Percentiles rank a stretch among this genome's conserved stretches.
phyloP scores from a whole-genome alignment of 2,113 vertebrate genomes.

The Pygathrix nemaeus region DNA sequence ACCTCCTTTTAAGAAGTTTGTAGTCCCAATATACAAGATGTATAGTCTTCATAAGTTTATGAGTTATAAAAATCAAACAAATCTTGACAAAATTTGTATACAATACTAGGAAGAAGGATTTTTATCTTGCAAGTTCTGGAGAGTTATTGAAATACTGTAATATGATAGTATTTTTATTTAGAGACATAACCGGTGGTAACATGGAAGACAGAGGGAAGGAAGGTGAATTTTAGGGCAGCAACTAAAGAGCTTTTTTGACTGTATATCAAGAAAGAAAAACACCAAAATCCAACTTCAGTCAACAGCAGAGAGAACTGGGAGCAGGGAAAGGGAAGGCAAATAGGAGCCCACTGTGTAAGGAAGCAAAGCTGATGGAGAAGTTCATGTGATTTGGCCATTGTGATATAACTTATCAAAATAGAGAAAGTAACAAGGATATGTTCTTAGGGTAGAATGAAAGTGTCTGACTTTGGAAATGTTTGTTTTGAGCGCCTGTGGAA shows the following conservation, averaged over 20 bases:
- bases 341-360: neutral
- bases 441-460: neutral
- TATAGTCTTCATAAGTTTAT: neutral
- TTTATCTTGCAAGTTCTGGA: neutral
- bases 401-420: neutral
- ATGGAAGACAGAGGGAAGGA: neutral
- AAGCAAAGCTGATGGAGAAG: neutral
- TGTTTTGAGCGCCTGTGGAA: neutral
- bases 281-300: neutral
- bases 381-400: neutral
- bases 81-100: neutral
- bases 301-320: neutral
- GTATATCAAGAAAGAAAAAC: neutral
- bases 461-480: neutral
- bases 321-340: too few species aligned
- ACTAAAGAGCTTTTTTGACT: neutral
- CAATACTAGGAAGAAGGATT: neutral
- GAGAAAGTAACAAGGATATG: neutral
- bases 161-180: neutral
- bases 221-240: neutral
- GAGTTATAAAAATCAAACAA: neutral
- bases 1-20: neutral
- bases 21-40: neutral
- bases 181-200: neutral
- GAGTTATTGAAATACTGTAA: neutral